Conservation (phyloP, 2,113 vertebrate species). For the Casuarius casuarius region DNA sequence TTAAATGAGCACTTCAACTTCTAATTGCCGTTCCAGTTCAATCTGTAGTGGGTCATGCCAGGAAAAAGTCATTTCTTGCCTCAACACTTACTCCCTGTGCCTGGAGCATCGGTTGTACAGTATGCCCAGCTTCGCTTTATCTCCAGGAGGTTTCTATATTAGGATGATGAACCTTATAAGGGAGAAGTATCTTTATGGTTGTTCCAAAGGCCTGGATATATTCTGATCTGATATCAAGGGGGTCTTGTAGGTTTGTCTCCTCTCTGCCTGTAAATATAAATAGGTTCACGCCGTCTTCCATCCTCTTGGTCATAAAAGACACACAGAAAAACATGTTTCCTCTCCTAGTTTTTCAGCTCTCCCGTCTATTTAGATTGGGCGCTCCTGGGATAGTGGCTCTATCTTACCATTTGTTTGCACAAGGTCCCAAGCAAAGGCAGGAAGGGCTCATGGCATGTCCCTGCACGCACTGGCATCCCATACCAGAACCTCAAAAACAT, state of each 20-base stretch:
- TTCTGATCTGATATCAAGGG: neutral
- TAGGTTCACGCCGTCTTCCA: neutral
- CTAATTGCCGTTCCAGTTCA: conserved; percentile 77
- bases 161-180: conserved; percentile 19
- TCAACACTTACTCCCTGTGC: conserved; percentile 52
- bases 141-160: conserved; percentile 34
- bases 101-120: conserved; percentile 41
- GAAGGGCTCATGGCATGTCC: rapidly evolving
- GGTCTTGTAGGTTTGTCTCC: neutral
- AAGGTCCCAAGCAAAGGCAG: neutral
- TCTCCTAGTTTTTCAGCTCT: neutral
- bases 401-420: neutral
- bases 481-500: neutral
- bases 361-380: neutral
- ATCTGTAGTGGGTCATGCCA: conserved; percentile 68
- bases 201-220: neutral
- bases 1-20: conserved; percentile 75
- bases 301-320: neutral
- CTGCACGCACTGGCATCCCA: neutral
- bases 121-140: conserved; percentile 18
- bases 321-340: neutral
- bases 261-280: neutral
- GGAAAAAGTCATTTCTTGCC: conserved; percentile 72
- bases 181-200: neutral
- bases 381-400: neutral